Percentiles rank a stretch among this genome's conserved stretches.
Conservation (phyloP, 2,888 invertebrate genomes). For the Corbicula japonica region DNA sequence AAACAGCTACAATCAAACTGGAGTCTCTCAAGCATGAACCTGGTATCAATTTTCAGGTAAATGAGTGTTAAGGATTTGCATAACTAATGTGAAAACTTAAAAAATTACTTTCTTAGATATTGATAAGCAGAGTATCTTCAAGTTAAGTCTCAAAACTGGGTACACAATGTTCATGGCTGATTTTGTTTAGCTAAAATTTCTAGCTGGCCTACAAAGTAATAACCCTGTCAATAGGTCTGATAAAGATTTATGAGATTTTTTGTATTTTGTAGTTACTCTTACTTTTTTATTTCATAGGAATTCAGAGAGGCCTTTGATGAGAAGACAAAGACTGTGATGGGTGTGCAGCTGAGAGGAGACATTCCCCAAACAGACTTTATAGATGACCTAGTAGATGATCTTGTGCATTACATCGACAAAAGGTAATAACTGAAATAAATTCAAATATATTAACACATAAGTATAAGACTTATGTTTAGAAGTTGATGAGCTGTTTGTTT, state of each 20-base stretch:
- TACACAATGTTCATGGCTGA: too few relatives aligned
- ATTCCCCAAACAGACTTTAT: not conserved
- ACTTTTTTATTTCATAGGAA: not conserved
- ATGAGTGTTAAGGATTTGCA: not conserved
- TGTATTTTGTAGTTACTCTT: not conserved
- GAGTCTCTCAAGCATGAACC: slow-evolving; percentile 23
- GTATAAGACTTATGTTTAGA: not conserved
- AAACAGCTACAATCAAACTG: slow-evolving; percentile 10
- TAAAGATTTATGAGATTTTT: not conserved
- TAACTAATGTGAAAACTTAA: not conserved
- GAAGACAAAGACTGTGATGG: not conserved
- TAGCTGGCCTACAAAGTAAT: not conserved
- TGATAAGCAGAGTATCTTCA: not conserved
- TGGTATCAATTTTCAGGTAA: slow-evolving; percentile 22
- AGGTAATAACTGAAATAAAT: not conserved
- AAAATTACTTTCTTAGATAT: not conserved
- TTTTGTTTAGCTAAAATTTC: too few relatives aligned
- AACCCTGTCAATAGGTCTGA: not conserved
- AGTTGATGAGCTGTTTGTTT: not conserved
- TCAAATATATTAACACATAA: not conserved
- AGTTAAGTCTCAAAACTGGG: too few relatives aligned
- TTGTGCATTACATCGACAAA: slow-evolving; percentile 2
- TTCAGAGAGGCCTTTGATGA: not conserved
- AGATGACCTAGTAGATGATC: slow-evolving; percentile 2
- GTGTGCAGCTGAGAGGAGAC: not conserved